Evolutionary conservation across 2,797 vertebrate genomes (phyloP), one percentile per base, ranked within the genome.

Genomic region (Hyperoplus immaculatus): DNA sequence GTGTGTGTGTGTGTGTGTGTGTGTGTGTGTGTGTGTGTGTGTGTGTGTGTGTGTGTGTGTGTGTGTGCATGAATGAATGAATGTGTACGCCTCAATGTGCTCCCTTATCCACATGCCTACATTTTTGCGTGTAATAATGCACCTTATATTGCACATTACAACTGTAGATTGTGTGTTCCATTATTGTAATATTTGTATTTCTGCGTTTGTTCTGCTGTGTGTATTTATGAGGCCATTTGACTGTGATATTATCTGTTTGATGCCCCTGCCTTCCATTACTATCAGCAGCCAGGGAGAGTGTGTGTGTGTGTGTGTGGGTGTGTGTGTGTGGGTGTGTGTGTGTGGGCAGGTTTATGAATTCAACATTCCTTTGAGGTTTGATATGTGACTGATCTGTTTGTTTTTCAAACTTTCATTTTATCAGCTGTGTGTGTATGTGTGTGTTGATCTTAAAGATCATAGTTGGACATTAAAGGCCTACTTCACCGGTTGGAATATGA

Each of bases 171-270:
- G 71, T 71, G 51, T 81, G 29, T 61, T 86, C 59, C 42, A 72
- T 82, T 75, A 68, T 84, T 70, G 73, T 69, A 46, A 64, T 63
- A 50, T 61, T 81, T 75, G 80, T 70, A 57, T 73, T 70, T 50
- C 41, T 63, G 59, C 54, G 60, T 80, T 84, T 78, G 46, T 68
- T 87, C 68, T 75, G 64, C 71, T 72, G 47, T 81, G 73, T 82
- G 41, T 87, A 68, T 89, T 85, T 81, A 89, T 78, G 86, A 76
- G 63, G 70, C 70, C 68, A 83, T 88, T 91, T 84, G 77, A 85
- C 66, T 64, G 59, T 63, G 75, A 80, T 77, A 62, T 68, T 87
- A 66, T 84, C 69, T 87, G 78, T 78, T 81, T 87, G 82, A 88
- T 78, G 73, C n/a, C n/a, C n/a, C n/a, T n/a, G n/a, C n/a, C n/a